Base-by-base conservation (phyloP, 2,113 vertebrate genomes). In the Paratilapia polleni region DNA sequence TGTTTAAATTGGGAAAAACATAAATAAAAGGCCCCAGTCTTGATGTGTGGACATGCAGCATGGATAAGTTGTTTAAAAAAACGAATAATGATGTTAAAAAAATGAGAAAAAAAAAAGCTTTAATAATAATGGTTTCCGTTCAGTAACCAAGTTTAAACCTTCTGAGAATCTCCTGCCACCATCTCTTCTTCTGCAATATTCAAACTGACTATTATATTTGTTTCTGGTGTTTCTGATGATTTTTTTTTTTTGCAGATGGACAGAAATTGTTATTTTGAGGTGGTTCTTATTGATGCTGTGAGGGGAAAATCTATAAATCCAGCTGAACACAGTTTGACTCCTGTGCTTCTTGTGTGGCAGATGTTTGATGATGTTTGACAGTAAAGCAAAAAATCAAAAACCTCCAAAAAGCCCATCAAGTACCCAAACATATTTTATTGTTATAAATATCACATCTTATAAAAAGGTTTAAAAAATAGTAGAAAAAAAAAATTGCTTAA, bases 401-500 rank as follows among this genome's bases (percentile, higher is more conserved):
- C 6, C 13, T 26, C 20, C 5, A 14, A 43, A 43, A 41, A 22
- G 43, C 2, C 6, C 34, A 41, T 89, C 84, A 87, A 73, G 86
- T 91, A 91, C 82, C 83, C 88, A 92, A 90, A 94, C 94, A 94
- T 89, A 89, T 95, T 95, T 95, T 95, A 95, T 93, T 96, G 91
- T 94, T 94, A 94, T 96, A 96, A 96, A 96, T 95, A 96, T 95
- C 90, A 94, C 93, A 91, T 93, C 80, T 95, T 95, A 82, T 89
- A 89, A 84, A 88, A 88, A 91, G 47, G 87, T 78, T 77, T 88
- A 76, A 94, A 86, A 90, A 64, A 31, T 70, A 85, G 81, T 82
- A 52, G 78, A 84, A 80, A 88, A 61, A 88, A 86, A 92, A 89
- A 82, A 82, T 93, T 80, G 81, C 84, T 68, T n/a, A n/a, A 84